Percentiles rank a stretch among this genome's conserved stretches.
Conservation (phyloP, 2,113 vertebrate genomes). For the Hyperopisus bebe region DNA sequence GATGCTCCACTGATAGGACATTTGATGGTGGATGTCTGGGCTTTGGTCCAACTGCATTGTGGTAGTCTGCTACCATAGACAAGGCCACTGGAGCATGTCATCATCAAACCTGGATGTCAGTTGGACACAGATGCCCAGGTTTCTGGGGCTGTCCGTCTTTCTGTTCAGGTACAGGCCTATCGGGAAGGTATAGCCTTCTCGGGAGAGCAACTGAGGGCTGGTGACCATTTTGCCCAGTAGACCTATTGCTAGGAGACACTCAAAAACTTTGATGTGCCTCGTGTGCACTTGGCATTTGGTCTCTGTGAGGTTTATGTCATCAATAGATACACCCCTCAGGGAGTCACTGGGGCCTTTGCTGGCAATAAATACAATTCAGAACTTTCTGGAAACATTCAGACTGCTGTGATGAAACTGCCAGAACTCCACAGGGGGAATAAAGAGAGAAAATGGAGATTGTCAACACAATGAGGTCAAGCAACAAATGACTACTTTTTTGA, state of each 20-base stretch:
- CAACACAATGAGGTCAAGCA: background rate
- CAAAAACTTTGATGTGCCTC: conserved; percentile 80
- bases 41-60: conserved; percentile 77
- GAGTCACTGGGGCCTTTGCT: conserved; percentile 46
- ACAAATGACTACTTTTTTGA: background rate
- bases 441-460: background rate
- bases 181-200: conserved; percentile 81
- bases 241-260: conserved; percentile 52
- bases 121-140: conserved; percentile 60
- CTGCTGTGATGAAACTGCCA: conserved; percentile 80
- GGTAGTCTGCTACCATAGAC: conserved; percentile 77
- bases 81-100: conserved; percentile 71
- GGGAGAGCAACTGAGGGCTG: conserved; percentile 76
- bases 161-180: conserved; percentile 58
- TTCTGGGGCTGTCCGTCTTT: conserved; percentile 5
- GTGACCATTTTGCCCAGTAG: conserved; percentile 40
- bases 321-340: conserved; percentile 75
- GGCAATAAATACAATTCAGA: conserved; percentile 76
- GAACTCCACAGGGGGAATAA: conserved; percentile 50
- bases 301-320: conserved; percentile 90
- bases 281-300: conserved; percentile 75
- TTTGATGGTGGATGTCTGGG: conserved; percentile 70
- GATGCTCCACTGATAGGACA: conserved; percentile 76
- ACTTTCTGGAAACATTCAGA: conserved; percentile 65
- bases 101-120: conserved; percentile 76